Base-by-base conservation (phyloP, 2,113 vertebrate genomes). In the Hyperoodon ampullatus region DNA sequence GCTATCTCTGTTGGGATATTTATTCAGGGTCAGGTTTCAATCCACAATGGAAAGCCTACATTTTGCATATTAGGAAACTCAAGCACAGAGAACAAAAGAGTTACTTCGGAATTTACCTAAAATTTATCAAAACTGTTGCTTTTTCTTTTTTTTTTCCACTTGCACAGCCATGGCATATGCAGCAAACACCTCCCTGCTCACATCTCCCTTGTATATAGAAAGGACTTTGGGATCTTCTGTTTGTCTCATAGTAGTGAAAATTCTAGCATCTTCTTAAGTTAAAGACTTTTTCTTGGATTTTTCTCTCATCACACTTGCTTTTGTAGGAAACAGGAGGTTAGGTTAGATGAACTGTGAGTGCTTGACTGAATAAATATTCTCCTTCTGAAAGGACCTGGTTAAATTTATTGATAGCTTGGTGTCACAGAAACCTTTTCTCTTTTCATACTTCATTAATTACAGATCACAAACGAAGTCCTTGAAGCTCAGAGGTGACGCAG, bases 381-480 rank as follows among this genome's bases (percentile, higher is more conserved):
- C 21, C 10, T 28, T 68, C 60, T 81, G 16, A 9, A 86, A 71
- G 89, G 94, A 87, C n/a, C 8, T 3, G 44, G 75, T 15, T 44
- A 42, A 63, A 81, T 77, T 55, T 44, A 74, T 7, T 0, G 0
- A 65, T 95, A 47, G 53, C 53, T 66, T 78, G 23, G 8, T 66
- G 47, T 93, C 74, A n/a, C 42, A 94, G 55, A 81, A 92, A 70
- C 61, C 8, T 72, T 71, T 85, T 44, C 60, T 92, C 30, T 92
- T 50, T 88, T 58, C 53, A 44, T 92, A 95, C 84, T 42, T 78
- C 60, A 58, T 87, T 85, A 78, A 77, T 80, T 77, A 11, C n/a
- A 82, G 72, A 87, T 61, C 19, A 81, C 50, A 74, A 26, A 35
- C 39, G 33, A 87, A 97, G 39, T 60, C 15, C 24, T 78, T 95